Percentiles rank a stretch among this genome's conserved stretches.
phyloP scores from a whole-genome alignment of 2,888 invertebrate species.

The Pegoplata infirma region DNA sequence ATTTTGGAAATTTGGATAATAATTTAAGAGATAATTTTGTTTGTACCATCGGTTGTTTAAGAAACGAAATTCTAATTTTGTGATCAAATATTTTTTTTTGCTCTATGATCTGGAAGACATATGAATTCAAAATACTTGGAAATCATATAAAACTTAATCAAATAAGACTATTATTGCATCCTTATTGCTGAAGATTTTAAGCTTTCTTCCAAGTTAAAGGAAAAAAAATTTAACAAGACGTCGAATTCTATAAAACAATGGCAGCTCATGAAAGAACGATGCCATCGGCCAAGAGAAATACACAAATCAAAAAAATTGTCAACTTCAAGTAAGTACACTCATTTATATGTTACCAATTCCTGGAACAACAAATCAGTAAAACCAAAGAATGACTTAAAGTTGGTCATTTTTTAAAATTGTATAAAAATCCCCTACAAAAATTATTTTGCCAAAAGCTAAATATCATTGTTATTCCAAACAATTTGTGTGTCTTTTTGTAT shows the following conservation, averaged over 20 bases:
- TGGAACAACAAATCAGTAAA: background rate
- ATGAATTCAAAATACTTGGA: background rate
- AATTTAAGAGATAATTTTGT: too few relatives aligned
- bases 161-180: too few relatives aligned
- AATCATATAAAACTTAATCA: constrained; percentile 9
- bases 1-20: too few relatives aligned
- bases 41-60: too few relatives aligned
- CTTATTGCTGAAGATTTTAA: too few relatives aligned
- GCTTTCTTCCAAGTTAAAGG: background rate
- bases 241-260: constrained; percentile 26
- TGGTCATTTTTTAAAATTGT: background rate
- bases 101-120: too few relatives aligned
- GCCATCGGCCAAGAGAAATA: background rate
- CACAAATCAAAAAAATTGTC: background rate
- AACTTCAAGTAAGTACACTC: constrained; percentile 53
- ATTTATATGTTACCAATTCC: constrained; percentile 5
- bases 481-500: constrained; percentile 21
- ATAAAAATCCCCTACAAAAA: constrained; percentile 12
- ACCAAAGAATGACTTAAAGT: background rate
- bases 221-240: constrained; percentile 32
- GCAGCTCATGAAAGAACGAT: constrained; percentile 39
- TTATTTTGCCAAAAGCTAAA: constrained; percentile 4
- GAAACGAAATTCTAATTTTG: too few relatives aligned
- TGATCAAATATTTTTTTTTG: too few relatives aligned
- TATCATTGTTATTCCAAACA: constrained; percentile 1